Conservation (phyloP, 2,113 vertebrate genomes). For the Bubalus kerabau region DNA sequence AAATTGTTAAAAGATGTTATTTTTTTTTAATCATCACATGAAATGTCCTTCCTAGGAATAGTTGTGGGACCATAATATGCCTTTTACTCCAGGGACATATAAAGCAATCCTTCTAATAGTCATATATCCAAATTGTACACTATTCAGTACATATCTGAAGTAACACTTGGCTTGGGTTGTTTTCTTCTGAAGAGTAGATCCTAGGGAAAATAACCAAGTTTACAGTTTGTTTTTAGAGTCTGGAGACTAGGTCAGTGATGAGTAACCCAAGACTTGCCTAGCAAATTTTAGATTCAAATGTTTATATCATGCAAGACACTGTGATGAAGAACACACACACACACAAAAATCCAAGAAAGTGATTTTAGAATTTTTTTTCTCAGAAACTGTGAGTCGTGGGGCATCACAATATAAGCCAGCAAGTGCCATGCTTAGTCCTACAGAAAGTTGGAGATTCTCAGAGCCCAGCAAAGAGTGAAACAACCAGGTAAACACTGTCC, state of each 20-base stretch:
- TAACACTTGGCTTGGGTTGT: not conserved
- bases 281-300: not conserved
- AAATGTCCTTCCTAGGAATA: not conserved
- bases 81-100: not conserved
- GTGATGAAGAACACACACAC: not conserved
- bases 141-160: not conserved
- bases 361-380: not conserved
- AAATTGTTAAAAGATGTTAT: not conserved
- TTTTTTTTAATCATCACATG: not conserved
- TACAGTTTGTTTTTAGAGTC: not conserved
- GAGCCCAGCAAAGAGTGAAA: not conserved
- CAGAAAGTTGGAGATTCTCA: not conserved
- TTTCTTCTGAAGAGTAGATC: not conserved
- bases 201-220: not conserved
- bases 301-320: not conserved
- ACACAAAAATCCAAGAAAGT: not conserved
- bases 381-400: not conserved
- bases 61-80: not conserved
- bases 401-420: not conserved
- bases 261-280: not conserved
- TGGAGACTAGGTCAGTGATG: not conserved
- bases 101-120: not conserved
- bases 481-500: not conserved
- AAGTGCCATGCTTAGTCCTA: not conserved
- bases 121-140: not conserved